Evolutionary conservation across 1,140 invertebrate genomes (phyloP).

Genomic region (Gonatopus flavifemur): DNA sequence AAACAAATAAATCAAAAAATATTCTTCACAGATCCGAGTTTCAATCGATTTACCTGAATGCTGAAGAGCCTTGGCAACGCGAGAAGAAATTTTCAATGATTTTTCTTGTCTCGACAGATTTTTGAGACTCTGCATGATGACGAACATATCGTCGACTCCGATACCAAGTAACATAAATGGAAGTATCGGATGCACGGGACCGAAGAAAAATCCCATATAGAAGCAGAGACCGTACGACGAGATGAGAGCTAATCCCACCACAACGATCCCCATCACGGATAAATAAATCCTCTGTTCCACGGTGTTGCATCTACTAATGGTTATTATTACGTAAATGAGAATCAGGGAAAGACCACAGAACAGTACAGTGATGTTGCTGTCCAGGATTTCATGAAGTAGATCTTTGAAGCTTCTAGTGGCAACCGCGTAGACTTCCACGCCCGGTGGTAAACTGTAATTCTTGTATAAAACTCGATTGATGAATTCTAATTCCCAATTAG

Average conservation of each 20-base stretch:
- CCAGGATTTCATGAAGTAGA: slow-evolving; percentile 48
- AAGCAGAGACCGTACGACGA: slow-evolving; percentile 62
- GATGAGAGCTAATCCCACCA: slow-evolving; percentile 59
- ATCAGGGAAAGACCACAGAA: slow-evolving; percentile 60
- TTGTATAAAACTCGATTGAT: slow-evolving; percentile 40
- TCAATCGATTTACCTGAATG: slow-evolving; percentile 58
- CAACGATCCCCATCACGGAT: slow-evolving; percentile 58
- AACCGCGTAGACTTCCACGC: slow-evolving; percentile 49
- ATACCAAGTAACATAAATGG: slow-evolving; percentile 63
- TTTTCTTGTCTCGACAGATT: slow-evolving; percentile 43
- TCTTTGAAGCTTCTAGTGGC: slow-evolving; percentile 52
- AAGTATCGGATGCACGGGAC: slow-evolving; percentile 62
- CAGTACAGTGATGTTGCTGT: slow-evolving; percentile 59
- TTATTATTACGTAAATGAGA: slow-evolving; percentile 60
- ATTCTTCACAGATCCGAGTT: too few species aligned
- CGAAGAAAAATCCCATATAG: slow-evolving; percentile 59
- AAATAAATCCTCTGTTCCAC: slow-evolving; percentile 60
- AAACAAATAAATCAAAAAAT: too few species aligned
- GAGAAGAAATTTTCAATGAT: slow-evolving; percentile 36
- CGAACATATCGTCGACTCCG: slow-evolving; percentile 61
- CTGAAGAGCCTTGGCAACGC: slow-evolving; percentile 55
- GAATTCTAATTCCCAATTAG: slow-evolving; percentile 54
- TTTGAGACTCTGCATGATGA: slow-evolving; percentile 58
- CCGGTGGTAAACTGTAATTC: slow-evolving; percentile 42
- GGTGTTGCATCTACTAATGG: slow-evolving; percentile 61